These are phyloP conservation scores for Lemur catta DNA, from an alignment of 2,797 vertebrate genomes.

Conservation along the genomic window DNA sequence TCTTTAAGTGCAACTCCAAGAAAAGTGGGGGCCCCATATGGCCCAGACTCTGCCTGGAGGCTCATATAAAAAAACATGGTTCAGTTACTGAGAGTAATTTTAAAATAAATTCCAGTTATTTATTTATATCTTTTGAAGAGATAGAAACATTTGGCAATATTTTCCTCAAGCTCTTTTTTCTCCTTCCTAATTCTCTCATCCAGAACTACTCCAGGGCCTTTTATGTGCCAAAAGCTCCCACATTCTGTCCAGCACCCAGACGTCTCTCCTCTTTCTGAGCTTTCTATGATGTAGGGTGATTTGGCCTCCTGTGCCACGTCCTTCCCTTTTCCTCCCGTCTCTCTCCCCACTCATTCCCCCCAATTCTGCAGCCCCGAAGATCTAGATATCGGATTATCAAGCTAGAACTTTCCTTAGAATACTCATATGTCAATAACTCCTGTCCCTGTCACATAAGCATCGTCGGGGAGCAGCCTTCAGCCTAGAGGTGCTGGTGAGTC, in stretches of 20 bases:
- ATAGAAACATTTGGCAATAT: background rate
- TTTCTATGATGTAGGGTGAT: background rate
- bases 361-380: background rate
- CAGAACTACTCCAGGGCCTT: background rate
- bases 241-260: background rate
- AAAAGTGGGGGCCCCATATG: background rate
- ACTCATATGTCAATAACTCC: background rate
- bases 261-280: background rate
- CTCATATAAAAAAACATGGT: background rate
- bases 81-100: background rate
- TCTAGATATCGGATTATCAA: background rate
- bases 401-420: background rate
- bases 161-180: background rate
- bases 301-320: background rate
- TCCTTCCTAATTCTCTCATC: background rate
- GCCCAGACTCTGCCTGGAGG: background rate
- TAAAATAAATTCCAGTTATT: background rate
- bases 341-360: background rate
- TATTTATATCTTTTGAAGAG: conserved; percentile 18
- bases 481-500: background rate
- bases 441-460: background rate
- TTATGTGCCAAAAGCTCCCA: background rate
- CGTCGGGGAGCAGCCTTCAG: background rate
- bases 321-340: background rate
- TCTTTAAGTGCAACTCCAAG: background rate